Evolutionary conservation across 1,140 invertebrate genomes (phyloP), one percentile per base, ranked within the genome.

Genomic region (Drosophila guanche): DNA sequence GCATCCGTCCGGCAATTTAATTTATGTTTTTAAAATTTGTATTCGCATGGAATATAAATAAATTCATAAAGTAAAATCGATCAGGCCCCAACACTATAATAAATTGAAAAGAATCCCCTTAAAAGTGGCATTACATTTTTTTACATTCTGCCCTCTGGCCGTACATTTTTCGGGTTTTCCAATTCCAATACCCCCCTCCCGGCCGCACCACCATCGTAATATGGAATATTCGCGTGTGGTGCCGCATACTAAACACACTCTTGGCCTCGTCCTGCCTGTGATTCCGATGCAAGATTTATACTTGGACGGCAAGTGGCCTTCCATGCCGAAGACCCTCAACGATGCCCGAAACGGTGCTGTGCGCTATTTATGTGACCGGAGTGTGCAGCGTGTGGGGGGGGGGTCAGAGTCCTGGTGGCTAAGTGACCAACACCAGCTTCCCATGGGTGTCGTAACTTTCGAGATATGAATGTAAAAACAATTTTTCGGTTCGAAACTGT

Each of bases 391-490:
- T 10, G 5, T 6, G n/a, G 48, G 6, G 29, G 29, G 43, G 22
- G 41, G 53, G 25, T 14, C 20, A 6, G 33, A 1, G 48, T 40
- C 8, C 22, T 23, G 37, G 53, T 53, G 50, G 63, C 71, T 48
- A 72, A 84, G 76, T 85, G 80, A 84, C 80, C 80, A 84, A 72
- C 70, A 78, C 59, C 50, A 43, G 54, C 23, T 69, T 89, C 84
- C 84, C 84, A 22, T 23, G 84, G 79, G 84, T 89, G 76, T 84
- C 79, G 79, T 89, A 84, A 84, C 69, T 89, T 74, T 71, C 70
- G 72, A 89, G 79, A 89, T 89, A 89, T 89, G 84, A 89, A 89
- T 89, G 76, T 79, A 74, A 80, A 79, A 89, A 75, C 69, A 79
- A 77, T 84, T 71, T 62, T 63, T 50, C 58, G 53, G 62, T 48